phyloP scores from a whole-genome alignment of 2,113 vertebrate species.

The Bufo gargarizans region DNA sequence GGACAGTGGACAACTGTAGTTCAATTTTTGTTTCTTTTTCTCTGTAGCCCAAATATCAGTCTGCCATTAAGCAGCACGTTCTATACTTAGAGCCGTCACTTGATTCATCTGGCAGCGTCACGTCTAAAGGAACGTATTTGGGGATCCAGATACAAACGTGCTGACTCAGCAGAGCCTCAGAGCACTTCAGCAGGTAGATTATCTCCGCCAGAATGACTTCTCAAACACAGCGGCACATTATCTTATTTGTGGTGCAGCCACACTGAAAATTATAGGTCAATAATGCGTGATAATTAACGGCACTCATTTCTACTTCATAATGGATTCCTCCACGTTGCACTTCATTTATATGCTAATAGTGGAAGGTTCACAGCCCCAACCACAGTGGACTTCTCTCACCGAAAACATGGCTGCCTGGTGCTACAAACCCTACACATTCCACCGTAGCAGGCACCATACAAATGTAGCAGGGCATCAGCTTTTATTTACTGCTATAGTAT shows the following conservation, averaged over 20 bases:
- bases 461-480: no score
- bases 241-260: slow-evolving; percentile 14
- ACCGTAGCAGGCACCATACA: no score
- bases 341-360: slow-evolving; percentile 11
- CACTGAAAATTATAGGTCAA: slow-evolving; percentile 45
- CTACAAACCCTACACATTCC: no score
- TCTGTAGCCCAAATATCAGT: not conserved
- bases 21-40: no score
- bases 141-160: not conserved
- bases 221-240: slow-evolving; percentile 1
- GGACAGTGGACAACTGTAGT: no score
- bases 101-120: not conserved
- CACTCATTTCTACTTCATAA: slow-evolving; percentile 22
- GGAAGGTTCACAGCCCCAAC: not conserved
- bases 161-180: not conserved
- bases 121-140: not conserved
- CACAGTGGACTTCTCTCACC: not conserved
- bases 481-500: no score
- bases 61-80: not conserved
- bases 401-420: not conserved
- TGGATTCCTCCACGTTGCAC: not conserved
- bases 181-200: slow-evolving; percentile 20
- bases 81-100: slow-evolving; percentile 32
- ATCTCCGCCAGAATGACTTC: not conserved
- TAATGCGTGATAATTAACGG: slow-evolving; percentile 28